Percentiles rank a stretch among this genome's conserved stretches.
Evolutionary conservation across 2,888 invertebrate genomes (phyloP).

Genomic region (Sarcophaga variegata): DNA sequence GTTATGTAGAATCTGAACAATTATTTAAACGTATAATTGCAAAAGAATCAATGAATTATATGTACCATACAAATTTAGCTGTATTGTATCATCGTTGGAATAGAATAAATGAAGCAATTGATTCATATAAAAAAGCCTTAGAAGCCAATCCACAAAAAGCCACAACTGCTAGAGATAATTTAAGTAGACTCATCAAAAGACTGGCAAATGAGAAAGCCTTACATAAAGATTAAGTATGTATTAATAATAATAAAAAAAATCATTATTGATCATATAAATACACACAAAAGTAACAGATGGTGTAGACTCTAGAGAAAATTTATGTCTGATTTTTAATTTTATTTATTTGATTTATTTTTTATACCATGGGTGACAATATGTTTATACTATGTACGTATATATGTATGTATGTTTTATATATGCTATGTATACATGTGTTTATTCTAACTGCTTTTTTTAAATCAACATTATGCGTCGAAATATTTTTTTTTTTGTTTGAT

Average conservation of each 20-base stretch:
- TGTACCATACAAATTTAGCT: slow-evolving; percentile 94
- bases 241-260: background rate
- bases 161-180: slow-evolving; percentile 87
- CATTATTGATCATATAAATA: no score
- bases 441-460: slow-evolving; percentile 1
- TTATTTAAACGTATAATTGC: slow-evolving; percentile 90
- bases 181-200: slow-evolving; percentile 83
- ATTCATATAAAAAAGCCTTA: slow-evolving; percentile 89
- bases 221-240: background rate
- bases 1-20: slow-evolving; percentile 90
- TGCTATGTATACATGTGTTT: background rate
- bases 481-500: background rate
- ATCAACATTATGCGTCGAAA: background rate
- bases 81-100: slow-evolving; percentile 97
- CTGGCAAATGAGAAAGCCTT: slow-evolving; percentile 41
- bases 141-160: slow-evolving; percentile 86
- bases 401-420: no score
- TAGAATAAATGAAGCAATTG: slow-evolving; percentile 87
- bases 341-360: no score
- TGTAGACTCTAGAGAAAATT: background rate
- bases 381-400: no score
- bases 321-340: no score
- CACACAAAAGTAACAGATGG: background rate
- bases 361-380: no score
- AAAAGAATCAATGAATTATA: slow-evolving; percentile 87